Evolutionary conservation across 1,140 invertebrate species (phyloP).

Genomic region (Sycophaga agraensis): DNA sequence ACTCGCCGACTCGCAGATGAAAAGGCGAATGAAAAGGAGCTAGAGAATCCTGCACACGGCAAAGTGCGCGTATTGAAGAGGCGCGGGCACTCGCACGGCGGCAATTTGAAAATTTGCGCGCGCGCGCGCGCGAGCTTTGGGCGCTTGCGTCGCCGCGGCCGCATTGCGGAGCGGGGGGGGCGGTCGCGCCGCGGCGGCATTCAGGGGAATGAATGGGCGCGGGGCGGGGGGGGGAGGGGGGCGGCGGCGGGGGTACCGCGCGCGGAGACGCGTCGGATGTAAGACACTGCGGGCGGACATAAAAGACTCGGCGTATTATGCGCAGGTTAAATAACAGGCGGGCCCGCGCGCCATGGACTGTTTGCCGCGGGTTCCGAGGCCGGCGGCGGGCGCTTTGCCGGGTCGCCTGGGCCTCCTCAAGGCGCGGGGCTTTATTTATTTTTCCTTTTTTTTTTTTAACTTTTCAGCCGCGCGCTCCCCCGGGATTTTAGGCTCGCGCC

Average conservation of each 20-base stretch:
- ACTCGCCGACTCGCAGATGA: too few relatives aligned
- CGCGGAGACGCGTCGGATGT: slow-evolving; percentile 17
- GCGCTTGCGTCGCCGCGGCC: too few relatives aligned
- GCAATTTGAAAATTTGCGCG: too few relatives aligned
- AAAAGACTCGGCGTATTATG: slow-evolving; percentile 57
- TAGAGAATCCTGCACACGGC: too few relatives aligned
- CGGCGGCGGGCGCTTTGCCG: neutral
- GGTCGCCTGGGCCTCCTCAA: neutral
- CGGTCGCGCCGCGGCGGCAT: neutral
- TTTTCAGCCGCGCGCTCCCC: too few relatives aligned
- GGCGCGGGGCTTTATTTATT: neutral
- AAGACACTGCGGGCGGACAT: slow-evolving; percentile 54
- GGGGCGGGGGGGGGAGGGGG: neutral
- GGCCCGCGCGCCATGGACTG: slow-evolving; percentile 34
- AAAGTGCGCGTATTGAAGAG: too few relatives aligned
- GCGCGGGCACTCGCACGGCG: too few relatives aligned
- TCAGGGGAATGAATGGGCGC: slow-evolving; percentile 17
- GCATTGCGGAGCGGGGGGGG: too few relatives aligned
- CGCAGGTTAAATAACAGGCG: slow-evolving; percentile 56
- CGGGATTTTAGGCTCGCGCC: too few relatives aligned
- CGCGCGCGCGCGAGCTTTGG: too few relatives aligned
- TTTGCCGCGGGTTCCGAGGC: too few relatives aligned
- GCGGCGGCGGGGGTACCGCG: neutral
- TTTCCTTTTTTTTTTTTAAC: slow-evolving; percentile 2
- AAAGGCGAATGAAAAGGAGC: too few relatives aligned